A percentile compares a stretch with the other conserved stretches of the same genome.
Evolutionary conservation across 2,797 vertebrate genomes (phyloP).

Genomic region (Arnoldichthys spilopterus): DNA sequence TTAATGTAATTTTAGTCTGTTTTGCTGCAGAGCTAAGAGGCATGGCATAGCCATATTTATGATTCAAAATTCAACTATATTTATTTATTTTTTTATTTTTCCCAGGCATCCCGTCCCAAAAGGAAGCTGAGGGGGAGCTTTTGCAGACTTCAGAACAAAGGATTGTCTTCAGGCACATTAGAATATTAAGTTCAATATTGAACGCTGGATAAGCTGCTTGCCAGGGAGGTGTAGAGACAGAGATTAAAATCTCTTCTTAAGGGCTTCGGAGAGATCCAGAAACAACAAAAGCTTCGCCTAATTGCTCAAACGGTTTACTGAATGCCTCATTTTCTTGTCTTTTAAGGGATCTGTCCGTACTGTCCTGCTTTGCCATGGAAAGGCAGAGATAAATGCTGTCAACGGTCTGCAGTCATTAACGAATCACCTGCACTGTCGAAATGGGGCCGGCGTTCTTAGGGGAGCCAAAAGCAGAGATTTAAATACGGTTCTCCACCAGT

Average conservation of each 20-base stretch:
- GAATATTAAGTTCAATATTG: conserved; percentile 57
- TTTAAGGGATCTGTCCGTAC: conserved; percentile 3
- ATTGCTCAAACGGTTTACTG: conserved; percentile 35
- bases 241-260: conserved; percentile 49
- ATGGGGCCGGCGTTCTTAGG: not conserved
- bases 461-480: not conserved
- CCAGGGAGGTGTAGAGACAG: conserved; percentile 31
- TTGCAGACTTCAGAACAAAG: conserved; percentile 46
- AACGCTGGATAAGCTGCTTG: conserved; percentile 56
- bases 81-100: not conserved
- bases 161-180: conserved; percentile 44
- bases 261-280: conserved; percentile 39
- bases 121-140: conserved; percentile 36
- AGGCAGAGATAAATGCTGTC: not conserved
- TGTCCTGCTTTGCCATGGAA: not conserved
- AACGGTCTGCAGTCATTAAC: not conserved
- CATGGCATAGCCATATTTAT: conserved; percentile 1
- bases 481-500: not conserved
- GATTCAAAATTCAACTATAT: conserved; percentile 7
- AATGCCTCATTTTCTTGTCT: conserved; percentile 20
- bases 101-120: conserved; percentile 37
- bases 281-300: conserved; percentile 39
- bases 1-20: not conserved
- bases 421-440: conserved; percentile 1
- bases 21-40: not conserved